Evolutionary conservation across 1,140 invertebrate genomes (phyloP).

Genomic region (Trypoxylus dichotomus): DNA sequence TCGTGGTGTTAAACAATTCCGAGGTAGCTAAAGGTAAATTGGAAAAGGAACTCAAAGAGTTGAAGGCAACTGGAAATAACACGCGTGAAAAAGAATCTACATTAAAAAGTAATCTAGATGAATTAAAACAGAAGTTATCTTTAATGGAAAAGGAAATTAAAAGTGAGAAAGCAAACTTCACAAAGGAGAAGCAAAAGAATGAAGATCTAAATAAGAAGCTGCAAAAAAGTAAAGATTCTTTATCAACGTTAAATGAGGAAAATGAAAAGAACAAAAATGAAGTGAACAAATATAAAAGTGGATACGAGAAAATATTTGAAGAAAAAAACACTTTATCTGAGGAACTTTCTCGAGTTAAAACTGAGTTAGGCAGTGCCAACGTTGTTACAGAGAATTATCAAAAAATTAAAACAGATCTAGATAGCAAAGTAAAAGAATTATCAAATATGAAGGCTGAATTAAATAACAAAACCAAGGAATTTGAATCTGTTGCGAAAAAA

Average conservation of each 20-base stretch:
- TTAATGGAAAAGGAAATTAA: constrained; percentile 51
- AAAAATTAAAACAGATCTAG: constrained; percentile 50
- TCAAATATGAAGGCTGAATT: constrained; percentile 62
- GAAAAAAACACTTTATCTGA: constrained; percentile 62
- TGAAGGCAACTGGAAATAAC: constrained; percentile 18
- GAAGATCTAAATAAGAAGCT: constrained; percentile 56
- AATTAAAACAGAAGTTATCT: constrained; percentile 41
- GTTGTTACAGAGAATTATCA: background rate
- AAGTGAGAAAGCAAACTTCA: constrained; percentile 57
- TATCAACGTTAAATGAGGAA: constrained; percentile 56
- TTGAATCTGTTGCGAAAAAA: constrained; percentile 61
- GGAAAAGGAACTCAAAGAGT: constrained; percentile 53
- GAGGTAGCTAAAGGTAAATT: constrained; percentile 59
- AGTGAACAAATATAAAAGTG: constrained; percentile 56
- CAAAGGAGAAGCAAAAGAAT: constrained; percentile 57
- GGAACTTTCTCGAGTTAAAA: constrained; percentile 59
- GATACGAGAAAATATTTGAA: constrained; percentile 56
- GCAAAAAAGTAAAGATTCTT: constrained; percentile 54
- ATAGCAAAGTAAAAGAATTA: constrained; percentile 61
- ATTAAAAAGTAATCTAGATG: constrained; percentile 45
- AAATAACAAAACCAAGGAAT: constrained; percentile 58
- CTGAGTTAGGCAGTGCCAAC: constrained; percentile 49
- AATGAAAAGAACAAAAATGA: constrained; percentile 55
- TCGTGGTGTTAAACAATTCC: constrained; percentile 62
- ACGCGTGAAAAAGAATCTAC: constrained; percentile 55